Evolutionary conservation across 2,888 invertebrate genomes (phyloP).

Genomic region (Pherbina coryleti): DNA sequence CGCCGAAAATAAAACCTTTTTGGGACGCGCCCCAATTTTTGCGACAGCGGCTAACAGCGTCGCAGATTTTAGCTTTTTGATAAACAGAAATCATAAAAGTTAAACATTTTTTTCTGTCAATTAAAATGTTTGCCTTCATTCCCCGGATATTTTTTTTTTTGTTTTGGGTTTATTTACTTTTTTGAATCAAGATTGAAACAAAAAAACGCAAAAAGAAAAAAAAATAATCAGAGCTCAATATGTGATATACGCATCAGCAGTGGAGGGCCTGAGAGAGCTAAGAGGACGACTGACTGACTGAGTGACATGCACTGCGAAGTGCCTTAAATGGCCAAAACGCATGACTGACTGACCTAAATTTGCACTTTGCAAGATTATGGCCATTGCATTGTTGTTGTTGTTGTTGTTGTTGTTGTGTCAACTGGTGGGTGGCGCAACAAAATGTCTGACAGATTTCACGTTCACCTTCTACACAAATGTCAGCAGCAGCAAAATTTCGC

Average conservation of each 20-base stretch:
- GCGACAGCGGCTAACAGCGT: neutral
- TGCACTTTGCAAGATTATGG: neutral
- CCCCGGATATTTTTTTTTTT: too few species aligned
- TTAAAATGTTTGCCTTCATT: neutral
- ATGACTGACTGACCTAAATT: constrained; percentile 13
- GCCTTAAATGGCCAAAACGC: constrained; percentile 11
- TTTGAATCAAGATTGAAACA: neutral
- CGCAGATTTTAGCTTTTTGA: constrained; percentile 11
- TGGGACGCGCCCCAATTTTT: constrained; percentile 12
- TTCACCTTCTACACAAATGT: neutral
- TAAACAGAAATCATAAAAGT: constrained; percentile 1
- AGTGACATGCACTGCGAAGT: neutral
- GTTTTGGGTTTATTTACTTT: constrained; percentile 8
- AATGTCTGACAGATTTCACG: neutral
- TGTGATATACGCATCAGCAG: constrained; percentile 4
- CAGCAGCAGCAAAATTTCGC: neutral
- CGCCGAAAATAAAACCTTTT: neutral
- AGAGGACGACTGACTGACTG: neutral
- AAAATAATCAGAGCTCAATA: neutral
- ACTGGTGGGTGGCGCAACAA: neutral
- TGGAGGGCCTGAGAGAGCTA: neutral
- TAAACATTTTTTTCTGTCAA: neutral
- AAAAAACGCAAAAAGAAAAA: too few species aligned
- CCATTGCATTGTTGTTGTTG: neutral
- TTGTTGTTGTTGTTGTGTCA: constrained; percentile 3